Evolutionary conservation across 2,797 vertebrate species (phyloP).

Genomic region (Chaunax sp.): DNA sequence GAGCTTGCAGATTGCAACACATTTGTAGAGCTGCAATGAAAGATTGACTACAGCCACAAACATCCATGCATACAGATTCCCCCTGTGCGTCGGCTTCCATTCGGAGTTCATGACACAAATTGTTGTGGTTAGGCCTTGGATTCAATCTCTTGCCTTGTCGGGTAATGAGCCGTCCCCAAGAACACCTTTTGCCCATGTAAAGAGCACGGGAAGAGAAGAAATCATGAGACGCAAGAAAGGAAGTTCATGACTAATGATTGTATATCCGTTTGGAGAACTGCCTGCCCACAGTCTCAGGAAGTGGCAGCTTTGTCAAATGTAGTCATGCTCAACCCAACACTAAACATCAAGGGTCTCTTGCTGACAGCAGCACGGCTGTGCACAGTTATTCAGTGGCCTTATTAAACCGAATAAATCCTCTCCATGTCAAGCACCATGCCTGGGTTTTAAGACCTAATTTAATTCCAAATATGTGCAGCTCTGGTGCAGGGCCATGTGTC

Average conservation of each 20-base stretch:
- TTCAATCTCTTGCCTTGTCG: slow-evolving; percentile 23
- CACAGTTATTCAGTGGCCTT: slow-evolving; percentile 69
- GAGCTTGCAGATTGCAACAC: slow-evolving; percentile 26
- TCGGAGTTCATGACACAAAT: slow-evolving; percentile 33
- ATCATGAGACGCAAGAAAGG: slow-evolving; percentile 48
- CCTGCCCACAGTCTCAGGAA: slow-evolving; percentile 57
- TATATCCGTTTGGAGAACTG: slow-evolving; percentile 68
- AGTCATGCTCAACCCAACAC: slow-evolving; percentile 68
- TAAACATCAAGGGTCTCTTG: slow-evolving; percentile 74
- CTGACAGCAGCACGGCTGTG: slow-evolving; percentile 68
- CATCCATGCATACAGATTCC: slow-evolving; percentile 36
- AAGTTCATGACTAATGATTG: slow-evolving; percentile 78
- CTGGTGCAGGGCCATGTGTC: slow-evolving; percentile 24
- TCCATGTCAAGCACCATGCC: slow-evolving; percentile 70
- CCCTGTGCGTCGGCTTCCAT: slow-evolving; percentile 16
- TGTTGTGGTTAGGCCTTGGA: slow-evolving; percentile 18
- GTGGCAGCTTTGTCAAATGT: slow-evolving; percentile 74
- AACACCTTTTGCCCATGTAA: slow-evolving; percentile 57
- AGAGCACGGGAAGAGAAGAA: slow-evolving; percentile 66
- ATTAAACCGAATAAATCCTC: slow-evolving; percentile 74
- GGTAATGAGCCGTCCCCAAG: slow-evolving; percentile 28
- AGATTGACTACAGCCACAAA: neutral
- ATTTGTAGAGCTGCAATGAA: slow-evolving; percentile 7
- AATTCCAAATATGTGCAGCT: slow-evolving; percentile 64
- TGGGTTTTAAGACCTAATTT: slow-evolving; percentile 80